Conservation (phyloP, 2,797 vertebrate species). For the Chloroceryle amazona region DNA sequence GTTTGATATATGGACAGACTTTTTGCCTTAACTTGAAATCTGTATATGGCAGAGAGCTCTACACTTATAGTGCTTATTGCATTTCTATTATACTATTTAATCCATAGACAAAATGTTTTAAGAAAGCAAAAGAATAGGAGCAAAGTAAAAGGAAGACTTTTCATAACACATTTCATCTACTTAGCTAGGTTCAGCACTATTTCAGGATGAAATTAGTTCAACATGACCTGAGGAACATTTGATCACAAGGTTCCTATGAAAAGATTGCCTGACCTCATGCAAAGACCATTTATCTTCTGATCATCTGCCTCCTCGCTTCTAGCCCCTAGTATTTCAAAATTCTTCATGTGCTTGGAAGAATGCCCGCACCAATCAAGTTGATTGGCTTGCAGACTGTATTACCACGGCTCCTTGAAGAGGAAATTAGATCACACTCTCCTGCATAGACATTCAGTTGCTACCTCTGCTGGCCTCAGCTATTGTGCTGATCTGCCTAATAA, state of each 20-base stretch:
- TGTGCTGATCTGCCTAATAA: background rate
- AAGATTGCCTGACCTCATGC: background rate
- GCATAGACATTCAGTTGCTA: background rate
- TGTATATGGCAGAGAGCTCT: background rate
- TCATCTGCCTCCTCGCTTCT: background rate
- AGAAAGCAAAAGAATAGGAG: background rate
- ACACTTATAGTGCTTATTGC: rapidly evolving
- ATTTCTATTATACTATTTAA: background rate
- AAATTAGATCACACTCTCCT: background rate
- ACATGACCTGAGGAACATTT: background rate
- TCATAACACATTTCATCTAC: background rate
- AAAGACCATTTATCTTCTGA: background rate
- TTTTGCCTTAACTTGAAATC: background rate
- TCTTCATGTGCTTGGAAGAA: background rate
- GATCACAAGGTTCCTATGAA: rapidly evolving
- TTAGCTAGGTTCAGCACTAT: background rate
- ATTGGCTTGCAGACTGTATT: background rate
- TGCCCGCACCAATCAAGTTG: background rate
- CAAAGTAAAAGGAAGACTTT: background rate
- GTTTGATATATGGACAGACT: background rate
- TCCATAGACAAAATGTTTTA: background rate
- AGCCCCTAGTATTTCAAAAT: background rate
- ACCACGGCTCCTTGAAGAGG: background rate
- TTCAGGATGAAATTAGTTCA: background rate
- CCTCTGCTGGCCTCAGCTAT: background rate